Evolutionary conservation across 2,113 vertebrate genomes (phyloP), one percentile per base, ranked within the genome.

Genomic region (Callospermophilus lateralis): DNA sequence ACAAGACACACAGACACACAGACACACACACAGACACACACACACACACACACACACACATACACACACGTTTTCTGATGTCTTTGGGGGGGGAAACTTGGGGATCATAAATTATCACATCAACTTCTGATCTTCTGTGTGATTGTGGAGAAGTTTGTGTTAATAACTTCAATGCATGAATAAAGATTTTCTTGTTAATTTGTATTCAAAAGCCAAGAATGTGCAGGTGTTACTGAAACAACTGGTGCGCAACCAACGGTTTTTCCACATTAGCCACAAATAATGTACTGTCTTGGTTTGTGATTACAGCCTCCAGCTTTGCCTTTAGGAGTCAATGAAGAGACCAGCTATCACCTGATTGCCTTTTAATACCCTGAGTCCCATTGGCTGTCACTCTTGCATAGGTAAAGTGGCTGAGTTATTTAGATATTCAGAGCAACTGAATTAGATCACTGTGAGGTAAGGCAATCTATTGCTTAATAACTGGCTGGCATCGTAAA

Each of bases 141-240:
- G 19, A 42, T 30, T 55, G 16, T n/a, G 74, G 84, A 95, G 30
- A 4, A 92, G 34, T 67, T 73, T 19, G 24, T 61, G 30, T 63
- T 80, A 93, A 89, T 76, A 58, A 68, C 55, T 37, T 74, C 17
- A 1, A 65, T 32, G 73, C 37, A 73, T 72, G 45, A 65, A 95
- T 90, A 73, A 37, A 65, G 81, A 81, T 83, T 79, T 84, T 58
- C 10, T 67, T 89, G 96, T 83, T 61, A 93, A 96, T 92, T 86
- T 89, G 37, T n/a, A 34, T 67, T 94, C 58, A 68, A 88, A 84
- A 37, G 17, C 85, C 83, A 88, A 28, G 30, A 70, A 80, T 0
- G 0, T 84, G 58, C 51, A 91, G 77, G 19, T 95, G 37, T 84
- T 94, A 51, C 58, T 79, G 39, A 90, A 93, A 92, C 16, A 15